Conservation (phyloP, 35 echinoderm and acorn worm species). For the Anneissia japonica region DNA sequence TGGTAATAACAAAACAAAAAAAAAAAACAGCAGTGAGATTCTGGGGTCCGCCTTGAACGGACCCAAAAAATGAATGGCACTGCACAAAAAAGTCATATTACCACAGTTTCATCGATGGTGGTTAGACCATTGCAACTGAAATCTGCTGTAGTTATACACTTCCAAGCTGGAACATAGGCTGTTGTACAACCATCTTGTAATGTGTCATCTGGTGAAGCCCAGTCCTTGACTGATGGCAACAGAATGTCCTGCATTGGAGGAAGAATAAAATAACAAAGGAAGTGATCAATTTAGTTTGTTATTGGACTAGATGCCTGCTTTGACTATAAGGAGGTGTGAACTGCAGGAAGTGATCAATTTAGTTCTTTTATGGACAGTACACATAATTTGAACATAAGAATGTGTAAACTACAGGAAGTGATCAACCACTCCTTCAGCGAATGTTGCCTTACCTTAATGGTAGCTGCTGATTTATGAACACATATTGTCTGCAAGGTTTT, state of each 20-base stretch:
- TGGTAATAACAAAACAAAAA: too few relatives aligned
- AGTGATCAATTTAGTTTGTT: background rate
- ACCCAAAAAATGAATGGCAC: too few relatives aligned
- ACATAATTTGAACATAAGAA: background rate
- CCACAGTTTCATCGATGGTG: constrained; percentile 64
- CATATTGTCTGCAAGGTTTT: constrained; percentile 45
- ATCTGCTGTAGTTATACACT: constrained; percentile 54
- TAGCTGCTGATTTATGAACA: constrained; percentile 57
- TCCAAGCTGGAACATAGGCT: constrained; percentile 52
- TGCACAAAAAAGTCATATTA: too few relatives aligned
- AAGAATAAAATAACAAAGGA: background rate
- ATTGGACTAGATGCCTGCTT: too few relatives aligned
- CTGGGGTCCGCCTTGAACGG: too few relatives aligned
- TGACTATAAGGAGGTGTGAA: too few relatives aligned
- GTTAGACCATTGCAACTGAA: constrained; percentile 72
- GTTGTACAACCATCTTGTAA: constrained; percentile 18
- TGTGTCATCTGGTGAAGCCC: constrained; percentile 13
- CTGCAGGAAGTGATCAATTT: background rate
- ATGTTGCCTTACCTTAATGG: constrained; percentile 55
- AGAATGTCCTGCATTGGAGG: constrained; percentile 61
- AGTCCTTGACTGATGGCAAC: constrained; percentile 55
- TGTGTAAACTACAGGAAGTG: too few relatives aligned
- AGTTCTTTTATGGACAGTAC: background rate
- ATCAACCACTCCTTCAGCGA: too few relatives aligned
- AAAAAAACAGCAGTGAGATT: too few relatives aligned